Percentiles rank a stretch among this genome's conserved stretches.
These are phyloP conservation scores for Eucriotettix oculatus DNA, from an alignment of 2,888 invertebrate genomes.

Conservation along the genomic window DNA sequence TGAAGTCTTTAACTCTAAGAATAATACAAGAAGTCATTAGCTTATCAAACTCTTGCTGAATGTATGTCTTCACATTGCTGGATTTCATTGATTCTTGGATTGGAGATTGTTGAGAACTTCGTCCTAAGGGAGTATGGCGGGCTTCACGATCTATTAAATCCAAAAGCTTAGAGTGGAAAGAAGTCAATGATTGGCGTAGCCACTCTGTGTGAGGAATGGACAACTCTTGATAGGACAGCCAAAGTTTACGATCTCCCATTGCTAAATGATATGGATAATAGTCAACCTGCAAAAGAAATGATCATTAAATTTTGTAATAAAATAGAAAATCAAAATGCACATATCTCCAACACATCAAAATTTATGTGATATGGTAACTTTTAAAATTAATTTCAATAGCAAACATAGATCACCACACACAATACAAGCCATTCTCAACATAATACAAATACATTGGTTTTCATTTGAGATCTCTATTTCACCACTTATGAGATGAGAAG, in stretches of 20 bases:
- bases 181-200: conserved; percentile 67
- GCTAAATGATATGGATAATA: conserved; percentile 94
- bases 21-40: conserved; percentile 86
- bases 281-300: conserved; percentile 38
- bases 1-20: conserved; percentile 80
- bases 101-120: conserved; percentile 17
- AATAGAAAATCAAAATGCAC: neutral
- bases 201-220: conserved; percentile 68
- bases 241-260: conserved; percentile 70
- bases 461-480: too few species aligned
- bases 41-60: conserved; percentile 58
- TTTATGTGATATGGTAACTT: too few species aligned
- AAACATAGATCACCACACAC: too few species aligned
- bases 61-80: conserved; percentile 40
- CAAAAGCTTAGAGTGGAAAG: conserved; percentile 60
- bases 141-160: conserved; percentile 53
- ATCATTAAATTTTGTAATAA: neutral
- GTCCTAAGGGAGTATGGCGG: conserved; percentile 32
- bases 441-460: too few species aligned
- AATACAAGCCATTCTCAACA: too few species aligned
- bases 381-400: too few species aligned
- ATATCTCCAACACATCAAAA: neutral
- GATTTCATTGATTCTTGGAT: neutral
- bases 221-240: conserved; percentile 72
- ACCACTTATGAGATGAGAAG: too few species aligned